These are phyloP conservation scores for Motacilla alba DNA, from an alignment of 2,113 vertebrate genomes.

Conservation along the genomic window DNA sequence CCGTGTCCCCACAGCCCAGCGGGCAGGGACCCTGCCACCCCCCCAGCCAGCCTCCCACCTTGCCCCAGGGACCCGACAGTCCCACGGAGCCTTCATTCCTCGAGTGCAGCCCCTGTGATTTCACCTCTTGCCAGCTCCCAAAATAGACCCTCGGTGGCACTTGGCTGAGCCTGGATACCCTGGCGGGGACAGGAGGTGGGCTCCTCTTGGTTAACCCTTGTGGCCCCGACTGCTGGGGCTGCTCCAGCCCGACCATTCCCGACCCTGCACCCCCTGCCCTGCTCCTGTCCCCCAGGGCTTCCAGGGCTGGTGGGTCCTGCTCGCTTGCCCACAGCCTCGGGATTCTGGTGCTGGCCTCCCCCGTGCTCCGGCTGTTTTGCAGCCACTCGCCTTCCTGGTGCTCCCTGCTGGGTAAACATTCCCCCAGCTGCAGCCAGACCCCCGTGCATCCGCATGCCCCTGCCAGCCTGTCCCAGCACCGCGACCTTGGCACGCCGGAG, in stretches of 20 bases:
- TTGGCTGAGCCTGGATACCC: not conserved
- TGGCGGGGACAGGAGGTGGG: not conserved
- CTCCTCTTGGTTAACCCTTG: not conserved
- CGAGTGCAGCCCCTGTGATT: not conserved
- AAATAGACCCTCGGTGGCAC: not conserved
- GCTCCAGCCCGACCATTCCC: not conserved
- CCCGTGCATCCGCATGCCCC: not conserved
- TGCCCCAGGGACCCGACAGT: not conserved
- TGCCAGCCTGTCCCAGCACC: not conserved
- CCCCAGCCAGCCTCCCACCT: not conserved
- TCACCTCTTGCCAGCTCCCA: not conserved
- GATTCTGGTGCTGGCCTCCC: not conserved
- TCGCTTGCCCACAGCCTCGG: rapidly evolving
- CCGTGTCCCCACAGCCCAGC: rapidly evolving
- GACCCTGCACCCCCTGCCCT: not conserved
- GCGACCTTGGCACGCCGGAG: rapidly evolving
- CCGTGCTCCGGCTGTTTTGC: not conserved
- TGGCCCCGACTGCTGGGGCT: not conserved
- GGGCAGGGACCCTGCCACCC: not conserved
- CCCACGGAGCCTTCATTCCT: not conserved
- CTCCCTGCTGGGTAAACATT: not conserved
- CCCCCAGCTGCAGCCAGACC: not conserved
- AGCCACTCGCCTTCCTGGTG: not conserved
- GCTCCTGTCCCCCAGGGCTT: no score
- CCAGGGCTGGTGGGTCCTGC: not conserved